Evolutionary conservation across 1,140 invertebrate species (phyloP).

Genomic region (Drusus annulatus): DNA sequence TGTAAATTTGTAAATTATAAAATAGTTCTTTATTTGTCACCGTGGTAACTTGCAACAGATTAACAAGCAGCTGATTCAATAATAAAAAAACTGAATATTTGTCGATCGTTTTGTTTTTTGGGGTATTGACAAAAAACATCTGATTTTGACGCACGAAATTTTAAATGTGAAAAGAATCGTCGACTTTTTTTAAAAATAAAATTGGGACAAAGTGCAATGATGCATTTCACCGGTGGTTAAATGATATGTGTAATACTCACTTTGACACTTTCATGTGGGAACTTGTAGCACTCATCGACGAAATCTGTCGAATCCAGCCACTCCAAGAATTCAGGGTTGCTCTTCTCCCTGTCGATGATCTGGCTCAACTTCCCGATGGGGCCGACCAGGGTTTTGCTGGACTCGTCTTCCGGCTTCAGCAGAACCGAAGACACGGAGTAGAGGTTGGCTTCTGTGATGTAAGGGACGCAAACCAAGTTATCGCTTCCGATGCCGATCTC

Average conservation of each 20-base stretch:
- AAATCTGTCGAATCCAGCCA: constrained; percentile 65
- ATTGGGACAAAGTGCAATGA: no score
- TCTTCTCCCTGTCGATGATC: constrained; percentile 66
- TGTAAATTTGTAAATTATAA: no score
- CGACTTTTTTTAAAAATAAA: no score
- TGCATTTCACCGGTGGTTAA: no score
- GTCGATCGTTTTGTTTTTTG: no score
- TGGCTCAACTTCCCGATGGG: constrained; percentile 66
- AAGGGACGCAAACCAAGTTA: constrained; percentile 69
- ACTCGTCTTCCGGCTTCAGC: constrained; percentile 66
- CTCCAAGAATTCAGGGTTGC: constrained; percentile 65
- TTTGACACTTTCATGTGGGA: constrained; percentile 71
- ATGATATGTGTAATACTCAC: constrained; percentile 57
- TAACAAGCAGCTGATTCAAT: no score
- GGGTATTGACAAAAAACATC: no score
- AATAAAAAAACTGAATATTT: no score
- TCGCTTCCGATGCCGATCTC: constrained; percentile 70
- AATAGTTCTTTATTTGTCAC: no score
- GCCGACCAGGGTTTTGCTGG: constrained; percentile 64
- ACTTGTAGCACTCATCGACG: constrained; percentile 67
- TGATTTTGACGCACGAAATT: no score
- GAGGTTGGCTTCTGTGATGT: constrained; percentile 69
- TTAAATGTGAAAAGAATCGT: no score
- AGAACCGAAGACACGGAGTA: constrained; percentile 69
- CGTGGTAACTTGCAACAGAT: no score